Evolutionary conservation across 64 coral and sea anemone genomes (phyloP), one percentile per base, ranked within the genome.

Genomic region (Orbicella faveolata): DNA sequence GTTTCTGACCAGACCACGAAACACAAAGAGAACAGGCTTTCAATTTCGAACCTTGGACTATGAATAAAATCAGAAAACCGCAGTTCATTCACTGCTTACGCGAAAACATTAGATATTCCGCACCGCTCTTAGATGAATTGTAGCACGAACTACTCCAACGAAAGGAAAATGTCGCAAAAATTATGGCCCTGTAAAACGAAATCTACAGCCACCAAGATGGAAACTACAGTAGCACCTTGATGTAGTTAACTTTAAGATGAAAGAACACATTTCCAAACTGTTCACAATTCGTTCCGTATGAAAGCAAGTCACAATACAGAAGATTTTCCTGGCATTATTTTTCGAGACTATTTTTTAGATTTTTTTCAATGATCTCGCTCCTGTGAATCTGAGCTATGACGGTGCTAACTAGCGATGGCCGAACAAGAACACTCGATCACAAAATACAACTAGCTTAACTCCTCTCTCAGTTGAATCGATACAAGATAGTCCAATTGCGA

Each of bases 311-410:
- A 0, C 10, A 14, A 23, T 23, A 67, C 44, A 23, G 37, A 63
- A 20, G 19, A 35, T 39, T 63, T 14, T 12, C 6, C 14, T 12
- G 2, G 15, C 63, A 8, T 63, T 39, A 13, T n/a, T 63, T 65
- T 67, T n/a, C 1, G 2, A 83, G 2, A 17, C 39, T 68, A 36
- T 17, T 19, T 36, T 83, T 83, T 25, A 36, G 6, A 39, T 48
- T 83, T 83, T 67, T 83, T 83, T 44, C 69, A 67, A 83, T 83
- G 81, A 83, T 83, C 81, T 68, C 61, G n/a, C 79, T 82, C 57
- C 44, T 48, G 20, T 21, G 36, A 52, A 78, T 83, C 36, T 20
- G 1, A 41, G 63, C 26, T 20, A 59, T 30, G 77, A 79, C 77
- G 77, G 52, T 30, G 77, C 80, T 44, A n/a, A 44, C 34, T 64